Evolutionary conservation across 1,140 invertebrate species (phyloP).

Genomic region (Metaphire vulgaris): DNA sequence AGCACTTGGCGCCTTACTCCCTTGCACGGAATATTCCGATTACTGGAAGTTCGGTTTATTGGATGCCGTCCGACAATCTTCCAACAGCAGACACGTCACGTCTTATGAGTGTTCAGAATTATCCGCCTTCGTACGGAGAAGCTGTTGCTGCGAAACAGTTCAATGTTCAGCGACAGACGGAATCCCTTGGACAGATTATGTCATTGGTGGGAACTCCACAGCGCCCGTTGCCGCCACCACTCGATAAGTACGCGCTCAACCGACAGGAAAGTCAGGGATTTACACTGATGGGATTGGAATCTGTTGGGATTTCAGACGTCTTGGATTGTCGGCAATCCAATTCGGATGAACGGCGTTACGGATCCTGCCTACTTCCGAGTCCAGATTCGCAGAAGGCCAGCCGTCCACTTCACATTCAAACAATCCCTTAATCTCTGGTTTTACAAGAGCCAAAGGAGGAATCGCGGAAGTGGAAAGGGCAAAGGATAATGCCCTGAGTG

Average conservation of each 20-base stretch:
- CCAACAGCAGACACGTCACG: too few species aligned
- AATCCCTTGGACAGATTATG: not conserved
- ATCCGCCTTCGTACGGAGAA: not conserved
- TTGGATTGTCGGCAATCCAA: too few species aligned
- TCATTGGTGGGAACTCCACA: too few species aligned
- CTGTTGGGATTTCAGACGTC: not conserved
- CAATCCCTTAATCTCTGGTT: not conserved
- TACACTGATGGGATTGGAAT: not conserved
- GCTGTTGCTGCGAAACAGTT: not conserved
- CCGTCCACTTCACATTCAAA: not conserved
- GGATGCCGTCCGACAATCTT: too few species aligned
- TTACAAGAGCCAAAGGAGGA: not conserved
- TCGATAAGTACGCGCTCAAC: not conserved
- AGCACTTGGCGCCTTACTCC: too few species aligned
- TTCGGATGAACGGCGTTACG: too few species aligned
- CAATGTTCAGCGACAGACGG: not conserved
- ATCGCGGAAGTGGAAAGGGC: too few species aligned
- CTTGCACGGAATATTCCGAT: too few species aligned
- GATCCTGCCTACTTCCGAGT: not conserved
- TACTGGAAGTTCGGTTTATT: too few species aligned
- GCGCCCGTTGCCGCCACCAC: too few species aligned
- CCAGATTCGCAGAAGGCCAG: not conserved
- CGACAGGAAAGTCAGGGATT: constrained; percentile 9
- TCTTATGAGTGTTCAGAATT: not conserved
- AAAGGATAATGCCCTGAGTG: not conserved